Percentiles rank a stretch among this genome's conserved stretches.
Conservation (phyloP, 2,888 invertebrate species). For the Ochropacha duplaris region DNA sequence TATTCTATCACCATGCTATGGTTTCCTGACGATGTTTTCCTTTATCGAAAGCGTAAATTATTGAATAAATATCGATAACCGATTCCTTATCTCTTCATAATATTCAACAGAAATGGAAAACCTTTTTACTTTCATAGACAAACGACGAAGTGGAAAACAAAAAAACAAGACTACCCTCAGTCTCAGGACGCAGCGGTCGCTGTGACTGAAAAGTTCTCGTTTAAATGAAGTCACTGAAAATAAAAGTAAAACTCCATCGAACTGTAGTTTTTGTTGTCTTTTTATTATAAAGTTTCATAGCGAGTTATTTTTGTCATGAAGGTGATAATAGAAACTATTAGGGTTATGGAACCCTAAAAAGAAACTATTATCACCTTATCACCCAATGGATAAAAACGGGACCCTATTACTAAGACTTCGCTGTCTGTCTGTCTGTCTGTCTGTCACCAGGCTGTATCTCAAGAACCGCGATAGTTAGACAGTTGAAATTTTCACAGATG, state of each 20-base stretch:
- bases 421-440: too few species aligned
- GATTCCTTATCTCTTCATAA: not conserved
- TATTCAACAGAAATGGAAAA: not conserved
- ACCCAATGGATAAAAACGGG: too few species aligned
- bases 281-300: not conserved
- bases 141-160: not conserved
- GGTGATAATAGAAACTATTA: not conserved
- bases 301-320: not conserved
- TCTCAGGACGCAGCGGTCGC: not conserved
- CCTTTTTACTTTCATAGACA: not conserved
- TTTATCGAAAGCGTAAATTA: too few species aligned
- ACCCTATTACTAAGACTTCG: too few species aligned
- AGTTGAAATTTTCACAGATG: too few species aligned
- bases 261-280: not conserved
- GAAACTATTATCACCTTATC: too few species aligned
- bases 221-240: conserved; percentile 2
- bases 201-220: not conserved
- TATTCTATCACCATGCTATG: too few species aligned
- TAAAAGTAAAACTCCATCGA: not conserved
- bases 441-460: too few species aligned
- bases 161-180: not conserved
- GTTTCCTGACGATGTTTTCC: too few species aligned
- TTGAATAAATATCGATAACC: too few species aligned
- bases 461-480: too few species aligned
- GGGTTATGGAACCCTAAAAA: too few species aligned